Conservation (phyloP, 2,888 invertebrate genomes). For the Elmis aenea region DNA sequence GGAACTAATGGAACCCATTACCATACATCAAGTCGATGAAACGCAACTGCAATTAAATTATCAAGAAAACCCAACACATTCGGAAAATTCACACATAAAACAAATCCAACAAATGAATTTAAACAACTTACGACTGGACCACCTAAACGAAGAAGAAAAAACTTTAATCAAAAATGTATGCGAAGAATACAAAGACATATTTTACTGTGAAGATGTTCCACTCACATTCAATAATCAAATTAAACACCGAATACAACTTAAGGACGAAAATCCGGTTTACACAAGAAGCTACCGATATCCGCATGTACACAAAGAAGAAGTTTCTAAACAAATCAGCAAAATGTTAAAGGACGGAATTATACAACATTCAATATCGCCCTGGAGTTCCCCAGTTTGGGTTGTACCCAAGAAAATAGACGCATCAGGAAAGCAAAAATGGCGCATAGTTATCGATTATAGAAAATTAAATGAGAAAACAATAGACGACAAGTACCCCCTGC, state of each 20-base stretch:
- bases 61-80: too few relatives aligned
- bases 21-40: too few relatives aligned
- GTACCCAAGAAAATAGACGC: constrained; percentile 38
- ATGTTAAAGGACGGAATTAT: constrained; percentile 34
- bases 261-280: too few relatives aligned
- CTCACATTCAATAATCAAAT: too few relatives aligned
- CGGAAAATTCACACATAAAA: constrained; percentile 26
- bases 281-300: constrained; percentile 23
- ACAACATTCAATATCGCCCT: constrained; percentile 32
- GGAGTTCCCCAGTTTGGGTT: constrained; percentile 36
- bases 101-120: constrained; percentile 5
- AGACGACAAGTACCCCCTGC: too few relatives aligned
- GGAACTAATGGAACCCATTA: too few relatives aligned
- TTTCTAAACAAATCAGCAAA: constrained; percentile 31
- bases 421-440: constrained; percentile 32
- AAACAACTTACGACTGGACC: constrained; percentile 4
- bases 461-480: too few relatives aligned
- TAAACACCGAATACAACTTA: too few relatives aligned
- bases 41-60: constrained; percentile 21
- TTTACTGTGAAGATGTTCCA: too few relatives aligned
- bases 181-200: too few relatives aligned
- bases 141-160: constrained; percentile 8
- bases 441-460: constrained; percentile 32
- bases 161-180: not conserved
- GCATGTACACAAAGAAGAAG: constrained; percentile 28